These are phyloP conservation scores for Vulpes ferrilata DNA, from an alignment of 2,113 vertebrate genomes.

Conservation along the genomic window DNA sequence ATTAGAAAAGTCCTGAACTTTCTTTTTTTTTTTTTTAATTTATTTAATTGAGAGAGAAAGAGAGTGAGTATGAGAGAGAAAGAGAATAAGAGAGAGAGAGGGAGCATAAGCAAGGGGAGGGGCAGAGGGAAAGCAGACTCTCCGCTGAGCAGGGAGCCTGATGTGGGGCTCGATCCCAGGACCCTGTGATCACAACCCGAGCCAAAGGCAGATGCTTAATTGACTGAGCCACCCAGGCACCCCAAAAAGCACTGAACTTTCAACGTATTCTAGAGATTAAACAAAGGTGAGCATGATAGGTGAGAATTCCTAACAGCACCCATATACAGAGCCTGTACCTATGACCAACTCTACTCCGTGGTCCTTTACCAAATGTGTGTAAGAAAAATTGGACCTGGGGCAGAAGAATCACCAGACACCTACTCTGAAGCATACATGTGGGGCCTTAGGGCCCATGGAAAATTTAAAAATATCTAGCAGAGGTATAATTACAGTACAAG, in stretches of 20 bases:
- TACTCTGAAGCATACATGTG: background rate
- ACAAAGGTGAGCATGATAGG: background rate
- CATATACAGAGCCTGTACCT: background rate
- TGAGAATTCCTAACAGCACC: background rate
- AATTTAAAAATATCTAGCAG: background rate
- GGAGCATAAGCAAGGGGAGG: too few species aligned
- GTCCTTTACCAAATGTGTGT: background rate
- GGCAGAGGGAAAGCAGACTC: too few species aligned
- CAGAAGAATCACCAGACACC: background rate
- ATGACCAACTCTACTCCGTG: background rate
- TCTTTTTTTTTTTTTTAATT: too few species aligned
- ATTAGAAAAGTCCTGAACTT: background rate
- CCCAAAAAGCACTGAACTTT: background rate
- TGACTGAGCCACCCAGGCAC: too few species aligned
- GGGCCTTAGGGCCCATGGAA: background rate
- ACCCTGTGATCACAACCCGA: too few species aligned
- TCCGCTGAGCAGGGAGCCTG: too few species aligned
- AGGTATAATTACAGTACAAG: background rate
- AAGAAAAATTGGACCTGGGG: background rate
- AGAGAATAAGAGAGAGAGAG: too few species aligned
- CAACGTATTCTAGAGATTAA: background rate
- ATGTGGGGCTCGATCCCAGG: too few species aligned
- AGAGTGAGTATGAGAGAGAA: too few species aligned
- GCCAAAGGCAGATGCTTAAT: too few species aligned
- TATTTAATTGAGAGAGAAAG: too few species aligned